These are phyloP conservation scores for Papilio demoleus DNA, from an alignment of 2,888 invertebrate species.

Conservation along the genomic window DNA sequence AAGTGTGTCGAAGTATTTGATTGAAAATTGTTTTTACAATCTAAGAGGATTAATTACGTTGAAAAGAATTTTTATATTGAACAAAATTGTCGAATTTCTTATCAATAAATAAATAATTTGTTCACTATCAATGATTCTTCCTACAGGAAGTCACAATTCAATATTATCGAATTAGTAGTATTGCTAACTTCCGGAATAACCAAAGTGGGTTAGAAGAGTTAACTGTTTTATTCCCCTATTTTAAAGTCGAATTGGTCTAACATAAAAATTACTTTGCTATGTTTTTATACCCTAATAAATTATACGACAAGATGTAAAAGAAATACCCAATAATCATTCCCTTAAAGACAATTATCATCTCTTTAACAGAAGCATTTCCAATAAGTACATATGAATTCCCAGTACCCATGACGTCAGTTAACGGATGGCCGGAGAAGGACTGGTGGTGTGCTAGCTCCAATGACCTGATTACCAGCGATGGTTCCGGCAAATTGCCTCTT, in stretches of 20 bases:
- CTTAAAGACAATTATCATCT: not conserved
- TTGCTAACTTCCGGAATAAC: too few relatives aligned
- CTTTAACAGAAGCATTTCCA: too few relatives aligned
- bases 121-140: too few relatives aligned
- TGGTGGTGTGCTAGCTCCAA: conserved; percentile 35
- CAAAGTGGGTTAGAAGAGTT: too few relatives aligned
- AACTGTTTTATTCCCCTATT: too few relatives aligned
- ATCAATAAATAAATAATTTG: too few relatives aligned
- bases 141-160: too few relatives aligned
- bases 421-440: conserved; percentile 29
- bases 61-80: not conserved
- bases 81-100: too few relatives aligned
- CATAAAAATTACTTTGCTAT: not conserved
- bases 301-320: not conserved
- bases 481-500: conserved; percentile 41
- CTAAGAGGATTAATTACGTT: too few relatives aligned
- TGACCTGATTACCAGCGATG: conserved; percentile 38
- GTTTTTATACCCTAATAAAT: too few relatives aligned
- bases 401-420: conserved; percentile 10
- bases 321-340: not conserved
- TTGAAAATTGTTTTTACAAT: conserved; percentile 26
- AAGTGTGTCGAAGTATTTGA: conserved; percentile 26
- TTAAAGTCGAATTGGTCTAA: too few relatives aligned
- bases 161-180: too few relatives aligned
- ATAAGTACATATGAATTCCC: not conserved